Percentiles rank a stretch among this genome's conserved stretches.
These are phyloP conservation scores for chimpanzee (Pan troglodytes) DNA, from an alignment of 2,113 vertebrate species.

Conservation along the genomic window NHGRI_mPanTro3-v2.1_pri NC_072414.2:75344501-75345000, in stretches of 20 bases:
- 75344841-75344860: accelerated
- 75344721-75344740: background rate
- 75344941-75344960: conserved; percentile 97
- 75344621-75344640: background rate
- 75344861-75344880: background rate
- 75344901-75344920: background rate
- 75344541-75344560: background rate
- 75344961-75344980: conserved; percentile 96
- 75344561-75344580: background rate
- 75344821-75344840: background rate
- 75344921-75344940: conserved; percentile 76
- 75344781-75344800: background rate
- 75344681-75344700: background rate
- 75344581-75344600: background rate
- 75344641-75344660: background rate
- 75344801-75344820: background rate
- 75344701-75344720: background rate
- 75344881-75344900: accelerated
- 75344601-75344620: background rate
- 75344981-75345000: conserved; percentile 95
- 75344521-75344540: background rate
- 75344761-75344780: background rate
- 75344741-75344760: background rate
- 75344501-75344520: background rate
- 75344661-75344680: background rate